Evolutionary conservation across 2,888 invertebrate species (phyloP).

Genomic region (Patella ulyssiponensis): DNA sequence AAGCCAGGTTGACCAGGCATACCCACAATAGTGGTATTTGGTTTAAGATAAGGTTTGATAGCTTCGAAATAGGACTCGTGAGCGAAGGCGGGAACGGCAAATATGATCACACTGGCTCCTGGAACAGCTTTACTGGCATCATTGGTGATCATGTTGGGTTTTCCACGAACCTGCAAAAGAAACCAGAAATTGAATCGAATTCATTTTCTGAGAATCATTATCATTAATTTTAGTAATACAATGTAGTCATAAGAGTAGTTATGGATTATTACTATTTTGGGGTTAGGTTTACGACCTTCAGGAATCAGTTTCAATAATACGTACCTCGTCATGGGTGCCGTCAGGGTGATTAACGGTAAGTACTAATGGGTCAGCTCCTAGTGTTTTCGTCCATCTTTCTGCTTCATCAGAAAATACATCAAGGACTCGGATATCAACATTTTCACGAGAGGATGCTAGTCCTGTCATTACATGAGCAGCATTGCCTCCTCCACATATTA

Average conservation of each 20-base stretch:
- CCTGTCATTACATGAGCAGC: conserved; percentile 55
- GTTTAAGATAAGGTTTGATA: conserved; percentile 47
- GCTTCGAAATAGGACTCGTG: conserved; percentile 56
- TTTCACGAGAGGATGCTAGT: conserved; percentile 42
- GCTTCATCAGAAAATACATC: conserved; percentile 51
- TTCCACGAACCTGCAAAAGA: neutral
- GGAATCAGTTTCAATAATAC: neutral
- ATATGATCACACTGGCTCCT: conserved; percentile 52
- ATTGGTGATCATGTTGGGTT: conserved; percentile 51
- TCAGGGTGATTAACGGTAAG: conserved; percentile 37
- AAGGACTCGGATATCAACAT: conserved; percentile 44
- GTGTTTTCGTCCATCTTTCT: conserved; percentile 42
- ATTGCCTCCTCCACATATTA: conserved; percentile 56
- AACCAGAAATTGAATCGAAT: too few relatives aligned
- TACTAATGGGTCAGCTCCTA: conserved; percentile 36
- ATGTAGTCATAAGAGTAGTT: too few relatives aligned
- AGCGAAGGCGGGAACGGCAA: conserved; percentile 62
- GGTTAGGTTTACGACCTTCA: too few relatives aligned
- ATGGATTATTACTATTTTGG: too few relatives aligned
- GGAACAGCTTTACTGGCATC: conserved; percentile 47
- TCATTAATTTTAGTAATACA: too few relatives aligned
- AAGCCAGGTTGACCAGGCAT: conserved; percentile 62
- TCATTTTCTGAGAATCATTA: too few relatives aligned
- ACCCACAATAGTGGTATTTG: conserved; percentile 55
- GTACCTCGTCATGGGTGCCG: conserved; percentile 22